Base-by-base conservation (phyloP, 37 sponge, comb jelly and placozoan genomes). In the Dysidea cf. avara region DNA sequence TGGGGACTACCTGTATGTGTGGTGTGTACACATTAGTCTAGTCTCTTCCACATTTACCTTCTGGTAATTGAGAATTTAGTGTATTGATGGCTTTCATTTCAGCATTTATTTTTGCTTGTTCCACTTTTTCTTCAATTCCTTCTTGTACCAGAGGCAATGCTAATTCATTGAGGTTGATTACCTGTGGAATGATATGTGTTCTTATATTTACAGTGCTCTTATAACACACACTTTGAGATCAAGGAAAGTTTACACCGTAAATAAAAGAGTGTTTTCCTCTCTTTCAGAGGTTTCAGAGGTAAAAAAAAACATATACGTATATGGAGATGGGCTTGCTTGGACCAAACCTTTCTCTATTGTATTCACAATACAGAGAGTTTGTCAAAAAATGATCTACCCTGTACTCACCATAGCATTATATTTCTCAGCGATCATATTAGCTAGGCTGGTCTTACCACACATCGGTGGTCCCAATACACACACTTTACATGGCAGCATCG, bases 401-500 rank as follows among this genome's bases (percentile, higher is more conserved):
- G 37, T 18, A 11, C 62, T 64, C 16, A 92, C 95, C 66, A 62
- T 79, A 20, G 97, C 95, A 53, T 88, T 63, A 49, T 88, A 94
- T 25, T 97, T 59, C 40, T 86, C 68, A 32, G 96, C 89, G 46
- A 97, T 43, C 71, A 56, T 37, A 29, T 68, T 67, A 21, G 81
- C 69, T 16, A 97, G 75, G 26, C 87, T 76, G 22, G 84, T 75
- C 72, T 85, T 94, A 0, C 99, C 99, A 40, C 93, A 91, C 9
- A 67, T 66, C 26, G 92, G 93, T 37, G 96, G 96, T 7, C 99
- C 99, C 22, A 91, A 56, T 13, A 97, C 77, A 47, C 90, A 88
- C 4, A 97, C 68, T 53, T 97, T 97, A 60, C 90, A 94, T 14
- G 99, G 96, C 6, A 94, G 72, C 40, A 57, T 34, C 9, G 99